Evolutionary conservation across 1,140 invertebrate species (phyloP), one percentile per base, ranked within the genome.

Genomic region (Amyelois transitella): DNA sequence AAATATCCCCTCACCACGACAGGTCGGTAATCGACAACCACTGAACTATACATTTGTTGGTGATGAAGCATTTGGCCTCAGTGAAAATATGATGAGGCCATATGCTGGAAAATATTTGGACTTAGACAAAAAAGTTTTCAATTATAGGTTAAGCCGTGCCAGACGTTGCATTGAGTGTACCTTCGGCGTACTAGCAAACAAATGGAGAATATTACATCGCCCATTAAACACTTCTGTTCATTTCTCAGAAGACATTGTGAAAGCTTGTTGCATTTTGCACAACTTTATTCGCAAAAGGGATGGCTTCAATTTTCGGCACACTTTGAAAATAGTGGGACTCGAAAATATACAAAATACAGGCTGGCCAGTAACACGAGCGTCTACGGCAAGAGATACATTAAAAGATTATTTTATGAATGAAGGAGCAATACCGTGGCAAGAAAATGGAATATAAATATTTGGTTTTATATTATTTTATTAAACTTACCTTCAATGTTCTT

Each of bases 101-200:
- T n/a, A n/a, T n/a, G n/a, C n/a, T n/a, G n/a, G n/a, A n/a, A n/a
- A n/a, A n/a, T n/a, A n/a, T n/a, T n/a, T n/a, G n/a, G n/a, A 25
- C 17, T 44, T 19, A 57, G 64, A 38, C 10, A 64, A 72, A 62
- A 51, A 61, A 53, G 69, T 87, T 22, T 90, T 85, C 66, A 90
- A 91, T 61, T 91, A 90, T 64, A 56, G 83, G 20, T 48, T 84
- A 20, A 64, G 56, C 4, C 60, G 79, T 25, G 84, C 79, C 12
- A 61, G 88, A 57, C 62, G 83, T 25, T 70, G 81, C 12, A 69
- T 89, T 19, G 75, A 76, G 62, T 77, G 73, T 53, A 77, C 78
- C 17, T 91, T 91, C 73, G 90, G 89, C 5, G 89, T 91, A 55
- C 53, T 91, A 20, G 62, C 76, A 19, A 59, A 62, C 45, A 69